Conservation (phyloP, 1,140 invertebrate species). For the Theocolax elegans region DNA sequence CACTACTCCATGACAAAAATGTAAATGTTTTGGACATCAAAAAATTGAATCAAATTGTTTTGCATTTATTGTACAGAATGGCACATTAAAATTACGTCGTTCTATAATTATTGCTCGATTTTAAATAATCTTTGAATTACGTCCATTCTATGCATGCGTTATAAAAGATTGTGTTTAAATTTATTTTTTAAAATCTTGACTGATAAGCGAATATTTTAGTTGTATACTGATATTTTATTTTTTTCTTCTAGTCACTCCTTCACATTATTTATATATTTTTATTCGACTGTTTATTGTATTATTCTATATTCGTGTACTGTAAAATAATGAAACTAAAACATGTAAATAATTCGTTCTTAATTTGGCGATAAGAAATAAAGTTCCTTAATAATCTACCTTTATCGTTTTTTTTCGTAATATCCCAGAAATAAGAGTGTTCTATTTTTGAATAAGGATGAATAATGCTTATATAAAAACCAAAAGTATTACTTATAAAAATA, state of each 20-base stretch:
- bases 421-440: too few species aligned
- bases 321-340: constrained; percentile 51
- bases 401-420: background rate
- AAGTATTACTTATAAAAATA: too few species aligned
- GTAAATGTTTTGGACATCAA: too few species aligned
- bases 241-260: constrained; percentile 59
- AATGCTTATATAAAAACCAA: too few species aligned
- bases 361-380: constrained; percentile 45
- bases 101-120: too few species aligned
- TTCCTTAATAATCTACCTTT: constrained; percentile 36
- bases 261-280: constrained; percentile 48
- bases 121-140: background rate
- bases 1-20: too few species aligned
- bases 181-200: constrained; percentile 41
- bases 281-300: constrained; percentile 47
- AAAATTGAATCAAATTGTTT: background rate
- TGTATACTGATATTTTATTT: constrained; percentile 53
- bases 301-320: constrained; percentile 47
- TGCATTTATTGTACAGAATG: too few species aligned
- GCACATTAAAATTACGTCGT: too few species aligned
- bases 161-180: constrained; percentile 3
- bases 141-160: background rate
- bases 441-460: too few species aligned
- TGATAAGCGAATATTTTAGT: constrained; percentile 46
- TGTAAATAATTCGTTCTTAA: constrained; percentile 47